These are phyloP conservation scores for Esox masquinongy DNA, from an alignment of 2,797 vertebrate genomes.

Conservation along the genomic window DNA sequence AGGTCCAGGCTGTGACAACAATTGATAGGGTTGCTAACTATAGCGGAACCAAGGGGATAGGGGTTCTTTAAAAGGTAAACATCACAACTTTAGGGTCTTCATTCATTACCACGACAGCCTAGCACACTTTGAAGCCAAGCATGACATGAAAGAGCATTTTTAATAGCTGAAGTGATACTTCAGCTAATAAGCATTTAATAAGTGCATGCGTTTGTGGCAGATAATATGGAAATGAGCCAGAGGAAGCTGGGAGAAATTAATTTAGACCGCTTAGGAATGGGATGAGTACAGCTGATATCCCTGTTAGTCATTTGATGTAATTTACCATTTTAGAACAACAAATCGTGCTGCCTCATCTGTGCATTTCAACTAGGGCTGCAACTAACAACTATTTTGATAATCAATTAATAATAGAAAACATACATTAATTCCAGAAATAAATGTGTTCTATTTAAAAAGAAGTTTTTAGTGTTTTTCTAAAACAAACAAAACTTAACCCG, in stretches of 20 bases:
- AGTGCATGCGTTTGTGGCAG: slow-evolving; percentile 40
- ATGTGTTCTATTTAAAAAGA: no score
- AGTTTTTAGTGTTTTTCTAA: no score
- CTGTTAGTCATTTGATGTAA: neutral
- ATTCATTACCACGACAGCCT: slow-evolving; percentile 52
- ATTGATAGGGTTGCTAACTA: slow-evolving; percentile 71
- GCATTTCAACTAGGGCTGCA: neutral
- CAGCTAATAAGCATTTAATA: slow-evolving; percentile 50
- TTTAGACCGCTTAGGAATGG: neutral
- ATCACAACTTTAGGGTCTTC: slow-evolving; percentile 34
- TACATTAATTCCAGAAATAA: no score
- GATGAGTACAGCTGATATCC: neutral
- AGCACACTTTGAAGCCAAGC: slow-evolving; percentile 50
- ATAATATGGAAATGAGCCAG: slow-evolving; percentile 40
- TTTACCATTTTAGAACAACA: neutral
- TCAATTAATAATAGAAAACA: no score
- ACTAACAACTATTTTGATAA: no score
- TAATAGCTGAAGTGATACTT: slow-evolving; percentile 28
- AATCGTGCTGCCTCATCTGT: neutral
- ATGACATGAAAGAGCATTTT: slow-evolving; percentile 45
- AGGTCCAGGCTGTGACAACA: slow-evolving; percentile 67
- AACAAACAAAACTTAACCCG: no score
- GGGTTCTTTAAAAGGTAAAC: slow-evolving; percentile 51
- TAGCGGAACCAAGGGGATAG: slow-evolving; percentile 56
- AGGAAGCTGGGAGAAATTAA: slow-evolving; percentile 19